Conservation (phyloP, 2,797 vertebrate genomes). For the Selene dorsalis region DNA sequence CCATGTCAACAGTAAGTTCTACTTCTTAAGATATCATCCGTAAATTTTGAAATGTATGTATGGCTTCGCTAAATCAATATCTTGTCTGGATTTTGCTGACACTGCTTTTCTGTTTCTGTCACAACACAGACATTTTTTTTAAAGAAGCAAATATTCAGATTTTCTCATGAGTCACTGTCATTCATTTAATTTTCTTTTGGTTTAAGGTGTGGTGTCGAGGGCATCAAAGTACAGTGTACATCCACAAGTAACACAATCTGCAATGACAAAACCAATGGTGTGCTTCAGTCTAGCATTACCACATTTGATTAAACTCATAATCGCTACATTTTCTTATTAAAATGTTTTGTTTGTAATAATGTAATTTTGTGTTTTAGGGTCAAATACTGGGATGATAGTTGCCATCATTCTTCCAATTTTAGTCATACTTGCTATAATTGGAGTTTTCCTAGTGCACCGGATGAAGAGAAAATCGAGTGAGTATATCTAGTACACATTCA, state of each 20-base stretch:
- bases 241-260: constrained; percentile 71
- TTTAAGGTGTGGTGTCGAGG: constrained; percentile 66
- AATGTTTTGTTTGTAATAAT: neutral
- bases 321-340: neutral
- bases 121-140: no score
- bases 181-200: constrained; percentile 21
- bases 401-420: fast-evolving
- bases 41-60: neutral
- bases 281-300: neutral
- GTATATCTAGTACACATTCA: constrained; percentile 10
- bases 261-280: constrained; percentile 28
- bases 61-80: neutral
- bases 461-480: neutral
- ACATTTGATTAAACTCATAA: neutral
- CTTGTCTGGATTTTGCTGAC: neutral
- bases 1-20: constrained; percentile 73
- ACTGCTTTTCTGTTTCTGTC: no score
- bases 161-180: neutral
- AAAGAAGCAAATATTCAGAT: no score
- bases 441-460: neutral
- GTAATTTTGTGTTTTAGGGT: constrained; percentile 32
- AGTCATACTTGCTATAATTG: fast-evolving
- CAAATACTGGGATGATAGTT: fast-evolving
- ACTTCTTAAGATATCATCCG: neutral
- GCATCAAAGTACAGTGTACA: constrained; percentile 53